Evolutionary conservation across 2,888 invertebrate species (phyloP), one percentile per base, ranked within the genome.

Genomic region (Ennomos quercinarius): DNA sequence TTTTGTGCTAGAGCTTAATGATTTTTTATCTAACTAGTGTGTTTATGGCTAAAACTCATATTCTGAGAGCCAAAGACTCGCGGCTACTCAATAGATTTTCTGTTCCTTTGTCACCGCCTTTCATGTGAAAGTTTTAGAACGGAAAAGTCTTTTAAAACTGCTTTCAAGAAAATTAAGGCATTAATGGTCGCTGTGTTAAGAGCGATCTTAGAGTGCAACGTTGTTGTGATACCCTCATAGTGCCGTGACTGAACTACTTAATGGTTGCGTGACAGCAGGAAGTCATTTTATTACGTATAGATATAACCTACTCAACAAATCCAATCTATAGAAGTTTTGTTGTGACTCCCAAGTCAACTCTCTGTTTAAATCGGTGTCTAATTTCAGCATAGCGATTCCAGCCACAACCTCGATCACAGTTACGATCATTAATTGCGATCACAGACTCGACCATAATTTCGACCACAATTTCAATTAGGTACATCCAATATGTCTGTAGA

Each of bases 151-250:
- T 89, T 91, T 88, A 86, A 88, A 89, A 89, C 84, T 84, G 87
- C 89, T 91, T 90, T 90, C 83, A 90, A 87, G 89, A 88, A 90
- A 91, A 91, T 91, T 91, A 89, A 91, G 86, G 83, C 86, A 89
- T 89, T 90, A 91, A 88, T 85, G 89, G 87, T 78, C 67, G 81
- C 76, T 79, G 73, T 77, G 77, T 79, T 80, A 79, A 81, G 68
- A 80, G 74, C 74, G 77, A 78, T 73, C 70, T 67, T 67, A 61
- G 53, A 64, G 66, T 66, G 69, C 63, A 58, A 65, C 60, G 70
- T 53, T 59, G 56, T 59, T 61, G 64, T 59, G 61, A 64, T 41
- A 10, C 55, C 47, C 8, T 41, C 44, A 46, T 36, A 41, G 45
- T 54, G 41, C 41, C 41, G 35, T 38, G 51, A 38, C 47, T 34